Evolutionary conservation across 2,888 invertebrate genomes (phyloP).

Genomic region (Dyspetes luteomarginatus): DNA sequence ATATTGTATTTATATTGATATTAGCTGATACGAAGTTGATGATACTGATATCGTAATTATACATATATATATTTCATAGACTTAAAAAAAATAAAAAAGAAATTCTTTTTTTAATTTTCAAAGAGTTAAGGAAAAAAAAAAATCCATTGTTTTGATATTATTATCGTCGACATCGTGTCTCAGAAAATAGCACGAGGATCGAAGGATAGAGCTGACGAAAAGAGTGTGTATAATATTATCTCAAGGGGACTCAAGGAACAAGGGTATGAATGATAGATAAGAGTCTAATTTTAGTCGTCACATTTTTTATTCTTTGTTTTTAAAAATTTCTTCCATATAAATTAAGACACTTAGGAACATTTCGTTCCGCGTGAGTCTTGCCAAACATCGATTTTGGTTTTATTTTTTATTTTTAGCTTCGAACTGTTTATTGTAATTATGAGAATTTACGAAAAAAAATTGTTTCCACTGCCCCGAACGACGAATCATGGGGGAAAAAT

Average conservation of each 20-base stretch:
- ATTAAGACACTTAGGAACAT: background rate
- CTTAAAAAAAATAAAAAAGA: background rate
- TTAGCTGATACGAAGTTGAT: conserved; percentile 44
- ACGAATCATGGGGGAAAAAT: conserved; percentile 16
- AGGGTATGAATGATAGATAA: conserved; percentile 40
- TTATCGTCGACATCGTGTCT: conserved; percentile 36
- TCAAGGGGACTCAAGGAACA: conserved; percentile 59
- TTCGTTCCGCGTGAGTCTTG: background rate
- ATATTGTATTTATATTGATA: conserved; percentile 32
- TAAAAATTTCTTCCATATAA: conserved; percentile 1
- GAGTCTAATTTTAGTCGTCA: background rate
- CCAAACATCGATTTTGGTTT: background rate
- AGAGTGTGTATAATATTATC: conserved; percentile 62
- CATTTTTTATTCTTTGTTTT: conserved; percentile 13
- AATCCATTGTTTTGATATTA: conserved; percentile 23
- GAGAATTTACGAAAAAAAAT: background rate
- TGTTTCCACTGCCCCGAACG: conserved; percentile 24
- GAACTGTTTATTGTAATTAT: conserved; percentile 13
- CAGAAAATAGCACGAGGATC: conserved; percentile 3
- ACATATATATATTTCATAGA: conserved; percentile 29
- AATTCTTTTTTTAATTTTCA: conserved; percentile 10
- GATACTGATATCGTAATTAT: conserved; percentile 47
- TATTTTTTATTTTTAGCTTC: background rate
- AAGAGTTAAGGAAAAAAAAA: background rate
- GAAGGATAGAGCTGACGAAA: conserved; percentile 1